A percentile compares a stretch with the other conserved stretches of the same genome.
Evolutionary conservation across 1,140 invertebrate genomes (phyloP).

Genomic region (Saccostrea cuccullata): DNA sequence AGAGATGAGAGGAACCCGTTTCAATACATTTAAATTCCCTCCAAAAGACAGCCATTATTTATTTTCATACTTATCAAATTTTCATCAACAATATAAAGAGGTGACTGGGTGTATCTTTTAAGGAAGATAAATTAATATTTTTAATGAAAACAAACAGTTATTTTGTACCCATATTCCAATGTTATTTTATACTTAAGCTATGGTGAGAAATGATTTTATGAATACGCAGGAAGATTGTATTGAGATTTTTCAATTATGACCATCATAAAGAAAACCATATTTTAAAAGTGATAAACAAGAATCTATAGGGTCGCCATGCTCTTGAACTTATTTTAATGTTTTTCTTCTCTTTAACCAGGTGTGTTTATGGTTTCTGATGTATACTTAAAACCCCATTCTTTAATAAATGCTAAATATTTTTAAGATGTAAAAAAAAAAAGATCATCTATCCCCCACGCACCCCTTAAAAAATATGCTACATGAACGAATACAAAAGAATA

Average conservation of each 20-base stretch:
- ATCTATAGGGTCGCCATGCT: neutral
- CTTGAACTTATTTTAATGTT: neutral
- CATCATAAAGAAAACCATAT: neutral
- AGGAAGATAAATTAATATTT: conserved; percentile 16
- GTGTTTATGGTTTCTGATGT: neutral
- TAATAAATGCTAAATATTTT: neutral
- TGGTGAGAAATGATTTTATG: conserved; percentile 8
- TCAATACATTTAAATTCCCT: neutral
- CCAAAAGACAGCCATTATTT: neutral
- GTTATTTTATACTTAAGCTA: neutral
- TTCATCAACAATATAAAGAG: neutral
- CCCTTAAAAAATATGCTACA: neutral
- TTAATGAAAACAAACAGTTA: conserved; percentile 9
- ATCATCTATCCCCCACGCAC: neutral
- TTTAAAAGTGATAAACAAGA: neutral
- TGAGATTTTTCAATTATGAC: neutral
- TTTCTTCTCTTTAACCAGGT: neutral
- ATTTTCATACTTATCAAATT: neutral
- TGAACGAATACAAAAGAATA: neutral
- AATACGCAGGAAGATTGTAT: neutral
- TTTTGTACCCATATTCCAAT: neutral
- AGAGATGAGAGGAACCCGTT: neutral
- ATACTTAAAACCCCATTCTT: neutral
- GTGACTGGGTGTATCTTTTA: neutral
- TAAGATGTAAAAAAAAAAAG: neutral